A percentile compares a stretch with the other conserved stretches of the same genome.
phyloP scores from a whole-genome alignment of 2,888 invertebrate genomes.

The Cheilosia pagana region DNA sequence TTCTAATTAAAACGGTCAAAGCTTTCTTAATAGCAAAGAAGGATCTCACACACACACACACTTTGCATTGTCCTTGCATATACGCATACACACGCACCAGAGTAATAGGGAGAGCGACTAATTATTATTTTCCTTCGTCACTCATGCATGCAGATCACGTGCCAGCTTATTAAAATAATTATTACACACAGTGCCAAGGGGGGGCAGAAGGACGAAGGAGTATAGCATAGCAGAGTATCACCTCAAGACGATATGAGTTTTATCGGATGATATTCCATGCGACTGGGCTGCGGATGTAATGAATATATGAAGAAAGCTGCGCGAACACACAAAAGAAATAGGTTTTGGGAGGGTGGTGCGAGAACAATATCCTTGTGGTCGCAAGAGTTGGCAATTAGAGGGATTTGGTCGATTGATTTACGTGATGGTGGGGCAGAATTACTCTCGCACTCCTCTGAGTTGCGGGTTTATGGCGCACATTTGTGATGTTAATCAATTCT shows the following conservation, averaged over 20 bases:
- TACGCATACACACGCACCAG: conserved; percentile 13
- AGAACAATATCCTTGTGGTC: conserved; percentile 72
- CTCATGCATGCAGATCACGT: conserved; percentile 74
- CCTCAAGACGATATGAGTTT: conserved; percentile 66
- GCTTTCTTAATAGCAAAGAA: conserved; percentile 66
- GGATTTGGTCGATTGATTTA: conserved; percentile 75
- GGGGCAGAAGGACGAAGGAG: not conserved
- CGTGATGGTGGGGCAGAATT: conserved; percentile 9
- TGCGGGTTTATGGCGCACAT: conserved; percentile 42
- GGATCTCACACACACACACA: conserved; percentile 13
- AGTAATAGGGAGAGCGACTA: conserved; percentile 64
- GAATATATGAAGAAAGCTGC: conserved; percentile 41
- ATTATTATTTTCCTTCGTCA: conserved; percentile 69
- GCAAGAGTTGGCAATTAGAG: conserved; percentile 66
- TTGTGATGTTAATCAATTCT: conserved; percentile 72
- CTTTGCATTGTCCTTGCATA: conserved; percentile 45
- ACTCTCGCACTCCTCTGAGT: conserved; percentile 8
- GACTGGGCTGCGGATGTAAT: conserved; percentile 33
- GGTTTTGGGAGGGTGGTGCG: conserved; percentile 1
- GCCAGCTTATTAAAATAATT: conserved; percentile 75
- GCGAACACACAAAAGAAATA: conserved; percentile 42
- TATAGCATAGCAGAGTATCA: conserved; percentile 22
- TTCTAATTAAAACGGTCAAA: conserved; percentile 74
- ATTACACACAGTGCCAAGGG: conserved; percentile 62
- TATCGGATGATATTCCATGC: conserved; percentile 49